A percentile compares a stretch with the other conserved stretches of the same genome.
These are phyloP conservation scores for Glareola pratincola DNA, from an alignment of 2,113 vertebrate species.

Conservation along the genomic window DNA sequence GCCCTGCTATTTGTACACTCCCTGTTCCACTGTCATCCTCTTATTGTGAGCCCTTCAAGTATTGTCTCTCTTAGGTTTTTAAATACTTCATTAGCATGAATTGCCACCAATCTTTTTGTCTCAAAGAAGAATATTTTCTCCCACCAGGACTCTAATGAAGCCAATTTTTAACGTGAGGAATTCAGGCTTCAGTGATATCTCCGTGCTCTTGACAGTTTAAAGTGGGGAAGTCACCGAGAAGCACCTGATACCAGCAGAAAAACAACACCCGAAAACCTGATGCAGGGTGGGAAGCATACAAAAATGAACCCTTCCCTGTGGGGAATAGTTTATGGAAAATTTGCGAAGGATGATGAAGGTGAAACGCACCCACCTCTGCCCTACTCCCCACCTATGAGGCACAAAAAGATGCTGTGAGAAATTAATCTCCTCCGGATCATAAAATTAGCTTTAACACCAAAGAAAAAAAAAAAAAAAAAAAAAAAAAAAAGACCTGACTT, in stretches of 20 bases:
- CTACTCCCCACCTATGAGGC: not conserved
- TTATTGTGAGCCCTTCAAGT: not conserved
- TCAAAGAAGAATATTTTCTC: not conserved
- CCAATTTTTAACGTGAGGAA: not conserved
- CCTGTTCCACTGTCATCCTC: constrained; percentile 2
- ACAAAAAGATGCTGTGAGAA: not conserved
- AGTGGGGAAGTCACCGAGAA: not conserved
- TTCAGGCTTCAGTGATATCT: not conserved
- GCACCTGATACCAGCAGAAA: not conserved
- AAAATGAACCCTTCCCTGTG: not conserved
- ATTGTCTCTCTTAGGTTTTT: not conserved
- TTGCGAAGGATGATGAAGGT: not conserved
- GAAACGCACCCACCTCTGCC: not conserved
- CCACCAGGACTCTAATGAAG: not conserved
- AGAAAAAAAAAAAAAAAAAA: not conserved
- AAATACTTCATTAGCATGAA: not conserved
- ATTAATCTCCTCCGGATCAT: not conserved
- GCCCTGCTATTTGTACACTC: not conserved
- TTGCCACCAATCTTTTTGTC: not conserved
- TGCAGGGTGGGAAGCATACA: not conserved
- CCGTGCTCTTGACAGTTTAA: not conserved
- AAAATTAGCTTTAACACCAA: not conserved
- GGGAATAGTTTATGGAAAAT: not conserved
- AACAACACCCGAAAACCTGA: not conserved
- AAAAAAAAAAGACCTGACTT: not conserved